Base-by-base conservation (phyloP, 2,888 invertebrate species). In the Papilio elwesi region DNA sequence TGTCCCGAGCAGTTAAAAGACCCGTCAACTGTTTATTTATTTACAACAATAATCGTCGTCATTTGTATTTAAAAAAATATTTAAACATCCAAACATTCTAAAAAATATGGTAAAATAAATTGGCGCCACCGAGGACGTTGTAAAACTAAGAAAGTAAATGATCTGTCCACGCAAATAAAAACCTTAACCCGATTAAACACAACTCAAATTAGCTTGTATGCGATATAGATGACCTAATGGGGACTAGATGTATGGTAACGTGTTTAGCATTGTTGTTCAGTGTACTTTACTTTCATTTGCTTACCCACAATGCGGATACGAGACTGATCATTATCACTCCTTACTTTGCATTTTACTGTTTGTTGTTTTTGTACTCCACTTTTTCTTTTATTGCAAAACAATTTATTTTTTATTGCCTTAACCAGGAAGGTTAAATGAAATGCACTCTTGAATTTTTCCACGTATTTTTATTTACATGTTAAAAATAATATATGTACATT, bases 231-330 rank as follows among this genome's bases (percentile, higher is more conserved):
- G 52, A 16, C 8, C 53, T 36, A 53, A 36, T 13, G 51, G 36
- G 62, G 15, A 10, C 66, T 73, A 62, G 73, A 69, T 49, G 9
- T 26, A 49, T 68, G 26, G 59, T 70, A 48, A 66, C 12, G 59
- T 70, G 47, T 59, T 66, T 49, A 59, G 52, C 67, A 74, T 70
- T 67, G 67, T 74, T 67, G 59, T 66, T 53, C 59, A 43, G 12
- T 52, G 36, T 36, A 69, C 48, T 73, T 65, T 49, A 62, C 70
- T 74, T 74, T 74, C 73, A 67, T 70, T 70, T 74, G 70, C 67
- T 74, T 70, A 67, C 53, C 38, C 49, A 49, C 66, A 70, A 70
- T 62, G 73, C 73, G 69, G 73, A 73, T 70, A 70, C 57, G 43
- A 36, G 47, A 62, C 64, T 66, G 65, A 66, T 69, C 8, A 49